These are phyloP conservation scores for Melitaea athalia DNA, from an alignment of 2,888 invertebrate species.

Conservation along the genomic window DNA sequence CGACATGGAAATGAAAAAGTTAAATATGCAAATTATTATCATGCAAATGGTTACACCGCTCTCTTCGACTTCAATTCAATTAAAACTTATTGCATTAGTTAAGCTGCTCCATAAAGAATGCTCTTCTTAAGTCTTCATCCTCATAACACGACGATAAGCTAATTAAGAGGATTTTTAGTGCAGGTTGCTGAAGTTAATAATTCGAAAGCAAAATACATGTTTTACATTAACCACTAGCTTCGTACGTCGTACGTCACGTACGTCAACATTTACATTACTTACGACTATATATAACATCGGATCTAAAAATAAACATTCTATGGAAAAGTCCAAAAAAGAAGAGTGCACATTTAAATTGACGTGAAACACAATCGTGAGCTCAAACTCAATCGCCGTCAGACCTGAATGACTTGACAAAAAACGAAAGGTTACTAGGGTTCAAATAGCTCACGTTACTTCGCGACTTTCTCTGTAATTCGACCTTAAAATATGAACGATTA, in stretches of 20 bases:
- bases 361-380: constrained; percentile 34
- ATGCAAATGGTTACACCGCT: too few species aligned
- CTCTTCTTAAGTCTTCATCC: not conserved
- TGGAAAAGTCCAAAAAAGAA: constrained; percentile 22
- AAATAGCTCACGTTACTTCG: constrained; percentile 48
- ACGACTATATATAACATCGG: not conserved
- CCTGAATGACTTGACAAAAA: constrained; percentile 50
- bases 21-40: too few species aligned
- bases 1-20: too few species aligned
- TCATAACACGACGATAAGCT: not conserved
- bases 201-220: not conserved
- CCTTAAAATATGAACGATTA: constrained; percentile 39
- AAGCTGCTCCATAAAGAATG: not conserved
- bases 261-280: constrained; percentile 1
- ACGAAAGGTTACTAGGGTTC: constrained; percentile 62
- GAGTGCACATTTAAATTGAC: constrained; percentile 37
- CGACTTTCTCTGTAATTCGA: constrained; percentile 61
- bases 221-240: constrained; percentile 1
- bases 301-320: constrained; percentile 13
- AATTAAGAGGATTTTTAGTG: not conserved
- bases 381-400: constrained; percentile 37
- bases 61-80: not conserved
- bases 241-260: too few species aligned
- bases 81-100: not conserved
- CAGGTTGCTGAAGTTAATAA: not conserved